Conservation (phyloP, 2,797 vertebrate genomes). For the Hapalemur alaotrensis region DNA sequence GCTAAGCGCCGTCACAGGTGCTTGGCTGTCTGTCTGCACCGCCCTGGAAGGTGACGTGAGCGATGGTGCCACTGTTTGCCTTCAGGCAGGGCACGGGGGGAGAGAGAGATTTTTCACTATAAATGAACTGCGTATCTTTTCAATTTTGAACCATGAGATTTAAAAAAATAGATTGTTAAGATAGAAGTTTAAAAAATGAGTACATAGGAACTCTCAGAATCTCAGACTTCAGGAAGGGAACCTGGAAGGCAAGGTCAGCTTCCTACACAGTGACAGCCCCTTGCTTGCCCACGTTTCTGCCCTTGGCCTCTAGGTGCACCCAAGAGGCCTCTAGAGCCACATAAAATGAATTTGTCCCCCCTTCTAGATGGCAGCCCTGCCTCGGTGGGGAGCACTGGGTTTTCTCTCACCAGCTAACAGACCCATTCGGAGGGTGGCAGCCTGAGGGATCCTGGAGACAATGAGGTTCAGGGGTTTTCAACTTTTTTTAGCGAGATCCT, state of each 20-base stretch:
- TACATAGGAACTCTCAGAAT: neutral
- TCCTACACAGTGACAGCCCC: too few species aligned
- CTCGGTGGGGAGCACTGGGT: neutral
- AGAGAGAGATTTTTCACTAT: neutral
- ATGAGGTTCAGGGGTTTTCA: neutral
- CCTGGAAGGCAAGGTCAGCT: neutral
- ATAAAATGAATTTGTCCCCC: too few species aligned
- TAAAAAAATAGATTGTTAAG: neutral
- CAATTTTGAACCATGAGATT: neutral
- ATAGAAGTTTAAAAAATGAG: neutral
- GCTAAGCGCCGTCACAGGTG: neutral
- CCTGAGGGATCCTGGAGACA: neutral
- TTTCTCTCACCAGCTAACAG: neutral
- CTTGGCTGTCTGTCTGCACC: neutral
- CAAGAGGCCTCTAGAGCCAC: neutral
- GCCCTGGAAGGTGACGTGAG: fast-evolving
- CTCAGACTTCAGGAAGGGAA: neutral
- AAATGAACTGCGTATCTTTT: neutral
- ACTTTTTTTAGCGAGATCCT: neutral
- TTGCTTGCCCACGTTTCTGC: fast-evolving
- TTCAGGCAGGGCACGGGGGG: neutral
- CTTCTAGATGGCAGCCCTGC: neutral
- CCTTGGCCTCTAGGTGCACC: neutral
- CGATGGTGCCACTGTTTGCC: neutral
- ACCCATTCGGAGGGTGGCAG: neutral